Conservation (phyloP, 2,113 vertebrate species). For the Raja brachyura region DNA sequence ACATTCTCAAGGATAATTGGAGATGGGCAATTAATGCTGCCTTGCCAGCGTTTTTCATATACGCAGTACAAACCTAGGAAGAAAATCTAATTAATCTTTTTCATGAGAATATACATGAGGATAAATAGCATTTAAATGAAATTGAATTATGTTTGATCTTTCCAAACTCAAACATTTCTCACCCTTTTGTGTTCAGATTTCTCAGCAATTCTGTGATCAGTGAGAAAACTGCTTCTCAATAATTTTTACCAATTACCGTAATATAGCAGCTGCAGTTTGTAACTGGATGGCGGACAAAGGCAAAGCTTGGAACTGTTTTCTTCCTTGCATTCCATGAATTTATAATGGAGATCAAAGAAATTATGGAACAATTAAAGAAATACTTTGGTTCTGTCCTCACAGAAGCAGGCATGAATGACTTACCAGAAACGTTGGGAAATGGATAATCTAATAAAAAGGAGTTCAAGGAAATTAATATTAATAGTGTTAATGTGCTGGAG, state of each 20-base stretch:
- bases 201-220: not conserved
- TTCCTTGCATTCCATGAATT: not conserved
- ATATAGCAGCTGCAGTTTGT: slow-evolving; percentile 44
- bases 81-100: not conserved
- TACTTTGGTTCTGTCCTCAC: no score
- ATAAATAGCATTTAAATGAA: not conserved
- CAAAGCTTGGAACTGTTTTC: slow-evolving; percentile 39
- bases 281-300: slow-evolving; percentile 40
- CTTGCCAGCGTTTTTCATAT: not conserved
- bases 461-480: no score
- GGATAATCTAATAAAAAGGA: no score
- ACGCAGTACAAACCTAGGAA: not conserved
- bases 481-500: no score
- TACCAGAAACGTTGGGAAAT: no score
- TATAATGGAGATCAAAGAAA: no score
- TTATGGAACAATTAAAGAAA: no score
- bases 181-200: not conserved
- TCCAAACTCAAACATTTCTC: not conserved
- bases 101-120: not conserved
- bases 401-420: no score
- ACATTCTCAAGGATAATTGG: not conserved
- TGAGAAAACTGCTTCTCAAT: not conserved
- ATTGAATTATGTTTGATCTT: not conserved
- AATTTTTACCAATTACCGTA: not conserved
- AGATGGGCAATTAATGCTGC: not conserved